These are phyloP conservation scores for Tapera naevia DNA, from an alignment of 2,797 vertebrate genomes.

Conservation along the genomic window DNA sequence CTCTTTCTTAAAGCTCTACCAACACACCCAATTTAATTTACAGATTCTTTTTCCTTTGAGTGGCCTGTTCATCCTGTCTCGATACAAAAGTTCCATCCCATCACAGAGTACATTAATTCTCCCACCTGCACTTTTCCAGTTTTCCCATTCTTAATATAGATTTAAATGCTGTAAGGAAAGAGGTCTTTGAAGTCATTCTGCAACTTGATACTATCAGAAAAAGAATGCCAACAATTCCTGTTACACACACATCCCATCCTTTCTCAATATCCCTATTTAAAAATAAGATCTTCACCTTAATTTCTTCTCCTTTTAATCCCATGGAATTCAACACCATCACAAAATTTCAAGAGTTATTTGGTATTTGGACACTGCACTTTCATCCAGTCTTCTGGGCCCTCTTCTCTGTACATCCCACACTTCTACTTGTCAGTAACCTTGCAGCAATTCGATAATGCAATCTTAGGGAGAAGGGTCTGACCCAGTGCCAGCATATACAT, in stretches of 20 bases:
- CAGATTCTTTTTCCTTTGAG: not conserved
- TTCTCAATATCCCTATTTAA: not conserved
- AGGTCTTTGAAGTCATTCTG: not conserved
- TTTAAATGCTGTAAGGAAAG: not conserved
- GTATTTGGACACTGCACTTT: not conserved
- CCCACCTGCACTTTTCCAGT: not conserved
- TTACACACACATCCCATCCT: too few relatives aligned
- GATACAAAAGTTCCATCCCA: not conserved
- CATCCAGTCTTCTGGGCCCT: not conserved
- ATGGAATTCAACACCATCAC: not conserved
- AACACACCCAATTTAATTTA: not conserved
- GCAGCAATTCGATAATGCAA: not conserved
- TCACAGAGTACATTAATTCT: not conserved
- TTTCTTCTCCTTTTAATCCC: not conserved
- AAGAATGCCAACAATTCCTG: not conserved
- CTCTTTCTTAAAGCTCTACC: not conserved
- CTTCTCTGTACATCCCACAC: not conserved
- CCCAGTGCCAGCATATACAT: accelerated
- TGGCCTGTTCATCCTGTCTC: not conserved
- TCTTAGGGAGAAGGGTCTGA: not conserved
- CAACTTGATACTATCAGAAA: not conserved
- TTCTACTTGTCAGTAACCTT: not conserved
- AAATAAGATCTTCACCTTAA: not conserved
- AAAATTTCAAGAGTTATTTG: not conserved
- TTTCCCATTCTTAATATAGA: not conserved